These are phyloP conservation scores for Listrodromus nycthemerus DNA, from an alignment of 2,888 invertebrate species.

Conservation along the genomic window DNA sequence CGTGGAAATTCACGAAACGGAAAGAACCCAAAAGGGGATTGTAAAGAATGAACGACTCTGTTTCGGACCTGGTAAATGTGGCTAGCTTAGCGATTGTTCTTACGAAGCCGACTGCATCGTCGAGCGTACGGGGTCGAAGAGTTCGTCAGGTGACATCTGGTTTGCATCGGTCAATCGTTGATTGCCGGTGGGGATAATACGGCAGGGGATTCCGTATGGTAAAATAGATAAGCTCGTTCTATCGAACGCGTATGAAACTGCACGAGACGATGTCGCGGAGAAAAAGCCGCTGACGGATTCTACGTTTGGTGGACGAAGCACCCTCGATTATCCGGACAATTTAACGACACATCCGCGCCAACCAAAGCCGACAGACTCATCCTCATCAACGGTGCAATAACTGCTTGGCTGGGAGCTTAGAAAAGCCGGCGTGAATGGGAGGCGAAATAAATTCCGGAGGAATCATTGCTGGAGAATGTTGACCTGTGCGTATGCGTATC, in stretches of 20 bases:
- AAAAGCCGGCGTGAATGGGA: conserved; percentile 3
- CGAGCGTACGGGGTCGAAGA: conserved; percentile 3
- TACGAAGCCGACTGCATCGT: conserved; percentile 25
- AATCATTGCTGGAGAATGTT: not conserved
- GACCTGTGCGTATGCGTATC: conserved; percentile 6
- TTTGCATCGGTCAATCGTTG: conserved; percentile 31
- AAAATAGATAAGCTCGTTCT: conserved; percentile 53
- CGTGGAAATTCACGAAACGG: not conserved
- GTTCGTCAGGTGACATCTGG: conserved; percentile 30
- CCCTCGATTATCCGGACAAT: not conserved
- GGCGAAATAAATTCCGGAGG: not conserved
- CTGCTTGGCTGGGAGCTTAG: not conserved
- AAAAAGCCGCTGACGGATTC: not conserved
- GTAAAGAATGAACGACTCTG: not conserved
- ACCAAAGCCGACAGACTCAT: not conserved
- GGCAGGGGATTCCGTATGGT: conserved; percentile 49
- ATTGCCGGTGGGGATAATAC: conserved; percentile 53
- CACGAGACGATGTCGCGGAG: conserved; percentile 29
- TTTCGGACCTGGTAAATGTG: not conserved
- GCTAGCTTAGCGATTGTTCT: conserved; percentile 39
- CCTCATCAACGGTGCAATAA: not conserved
- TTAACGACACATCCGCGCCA: not conserved
- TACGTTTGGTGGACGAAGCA: not conserved
- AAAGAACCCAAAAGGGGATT: not conserved
- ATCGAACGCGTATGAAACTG: conserved; percentile 4